Conservation (phyloP, 1,140 invertebrate genomes). For the Leptopilina clavipes region DNA sequence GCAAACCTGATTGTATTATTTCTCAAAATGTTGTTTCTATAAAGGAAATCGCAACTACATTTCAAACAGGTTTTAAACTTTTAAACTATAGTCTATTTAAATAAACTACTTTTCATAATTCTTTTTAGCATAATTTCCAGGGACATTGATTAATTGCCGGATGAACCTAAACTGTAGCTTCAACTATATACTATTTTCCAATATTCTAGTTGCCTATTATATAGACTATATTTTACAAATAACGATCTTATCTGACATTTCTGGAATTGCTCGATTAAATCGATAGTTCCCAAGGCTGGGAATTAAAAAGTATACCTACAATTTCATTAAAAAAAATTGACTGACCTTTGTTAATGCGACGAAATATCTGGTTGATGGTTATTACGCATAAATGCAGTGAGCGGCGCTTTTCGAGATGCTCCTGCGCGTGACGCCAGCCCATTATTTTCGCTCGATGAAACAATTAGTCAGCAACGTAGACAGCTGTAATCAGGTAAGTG, state of each 20-base stretch:
- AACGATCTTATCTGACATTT: neutral
- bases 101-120: conserved; percentile 12
- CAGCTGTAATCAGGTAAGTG: conserved; percentile 57
- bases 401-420: neutral
- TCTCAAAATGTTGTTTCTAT: neutral
- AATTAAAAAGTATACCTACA: neutral
- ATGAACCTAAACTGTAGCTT: neutral
- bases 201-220: neutral
- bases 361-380: neutral
- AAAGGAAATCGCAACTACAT: neutral
- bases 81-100: neutral
- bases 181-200: neutral
- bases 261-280: neutral
- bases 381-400: conserved; percentile 9
- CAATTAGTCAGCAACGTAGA: conserved; percentile 55
- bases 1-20: neutral
- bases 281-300: neutral
- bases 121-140: neutral
- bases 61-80: neutral
- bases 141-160: conserved; percentile 11
- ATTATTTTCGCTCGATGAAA: conserved; percentile 61
- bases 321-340: neutral
- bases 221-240: neutral
- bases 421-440: conserved; percentile 56
- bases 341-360: neutral